Evolutionary conservation across 2,797 vertebrate species (phyloP).

Genomic region (Tachyglossus aculeatus): DNA sequence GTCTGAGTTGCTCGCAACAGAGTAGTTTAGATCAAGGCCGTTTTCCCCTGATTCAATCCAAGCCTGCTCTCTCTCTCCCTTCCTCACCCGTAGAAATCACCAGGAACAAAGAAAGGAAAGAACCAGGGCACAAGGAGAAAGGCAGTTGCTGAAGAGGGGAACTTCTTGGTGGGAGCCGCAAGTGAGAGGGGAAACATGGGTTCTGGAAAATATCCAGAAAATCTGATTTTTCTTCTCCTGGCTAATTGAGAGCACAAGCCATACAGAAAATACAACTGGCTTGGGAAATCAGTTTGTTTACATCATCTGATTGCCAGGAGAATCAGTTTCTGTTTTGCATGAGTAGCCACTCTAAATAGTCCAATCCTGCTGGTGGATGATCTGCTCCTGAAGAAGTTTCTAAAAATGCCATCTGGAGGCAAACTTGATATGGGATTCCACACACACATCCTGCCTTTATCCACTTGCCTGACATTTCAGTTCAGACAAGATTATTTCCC

Average conservation of each 20-base stretch:
- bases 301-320: neutral
- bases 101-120: neutral
- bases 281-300: neutral
- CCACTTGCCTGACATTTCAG: neutral
- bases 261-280: neutral
- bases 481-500: neutral
- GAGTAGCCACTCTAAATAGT: neutral
- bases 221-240: neutral
- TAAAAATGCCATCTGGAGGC: neutral
- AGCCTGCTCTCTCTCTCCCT: neutral
- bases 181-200: slow-evolving; percentile 18
- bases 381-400: neutral
- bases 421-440: neutral
- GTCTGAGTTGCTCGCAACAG: slow-evolving; percentile 35
- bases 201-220: neutral
- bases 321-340: neutral
- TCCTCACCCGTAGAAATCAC: neutral
- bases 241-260: slow-evolving; percentile 12
- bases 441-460: neutral
- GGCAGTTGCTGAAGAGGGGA: neutral
- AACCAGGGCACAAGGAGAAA: slow-evolving; percentile 1
- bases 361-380: neutral
- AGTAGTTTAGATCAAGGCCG: slow-evolving; percentile 40
- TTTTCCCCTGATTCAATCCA: slow-evolving; percentile 15
- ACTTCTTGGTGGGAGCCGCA: neutral